Base-by-base conservation (phyloP, 2,797 vertebrate genomes). In the Gallinago solitaria region DNA sequence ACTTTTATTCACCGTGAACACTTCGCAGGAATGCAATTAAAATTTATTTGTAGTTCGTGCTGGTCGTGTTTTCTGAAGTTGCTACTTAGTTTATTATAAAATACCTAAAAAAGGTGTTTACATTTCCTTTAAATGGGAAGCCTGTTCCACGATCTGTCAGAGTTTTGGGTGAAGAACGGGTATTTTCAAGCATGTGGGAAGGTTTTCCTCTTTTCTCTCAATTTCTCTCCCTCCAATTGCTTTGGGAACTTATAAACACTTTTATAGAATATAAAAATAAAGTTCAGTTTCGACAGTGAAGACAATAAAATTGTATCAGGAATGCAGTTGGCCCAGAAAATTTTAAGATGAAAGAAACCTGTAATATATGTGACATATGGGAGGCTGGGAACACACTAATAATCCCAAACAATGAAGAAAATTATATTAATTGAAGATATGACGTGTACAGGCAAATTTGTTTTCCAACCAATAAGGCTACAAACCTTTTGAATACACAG, bases 391-490 rank as follows among this genome's bases (percentile, higher is more conserved):
- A 87, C 90, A 92, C 28, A 25, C 78, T 97, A 96, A 96, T 97
- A 96, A 93, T 93, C 96, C 94, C 95, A 96, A 96, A 93, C 95
- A 96, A 96, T 83, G 81, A 74, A 53, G 94, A 82, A 93, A 92
- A 96, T 96, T 96, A 92, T 15, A 59, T 94, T 96, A 97, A 97
- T 97, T 96, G 93, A 59, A 96, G 95, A 96, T 96, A 87, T 94
- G 95, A 96, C 90, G 90, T 63, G 92, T 28, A 25, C 70, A 93
- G 89, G 88, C 88, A 96, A 93, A 93, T 95, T 87, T 87, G 67
- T 83, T 94, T 85, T 67, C 71, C 83, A 47, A 1, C 94, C 87
- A 90, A 94, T 94, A 43, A 35, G 92, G 15, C 16, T 83, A 8
- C 32, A 23, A 71, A 78, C 1, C 23, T 89, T 86, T 78, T 50